These are phyloP conservation scores for Epizoanthus fatuus DNA, from an alignment of 92 coral and sea anemone genomes.

Conservation along the genomic window DNA sequence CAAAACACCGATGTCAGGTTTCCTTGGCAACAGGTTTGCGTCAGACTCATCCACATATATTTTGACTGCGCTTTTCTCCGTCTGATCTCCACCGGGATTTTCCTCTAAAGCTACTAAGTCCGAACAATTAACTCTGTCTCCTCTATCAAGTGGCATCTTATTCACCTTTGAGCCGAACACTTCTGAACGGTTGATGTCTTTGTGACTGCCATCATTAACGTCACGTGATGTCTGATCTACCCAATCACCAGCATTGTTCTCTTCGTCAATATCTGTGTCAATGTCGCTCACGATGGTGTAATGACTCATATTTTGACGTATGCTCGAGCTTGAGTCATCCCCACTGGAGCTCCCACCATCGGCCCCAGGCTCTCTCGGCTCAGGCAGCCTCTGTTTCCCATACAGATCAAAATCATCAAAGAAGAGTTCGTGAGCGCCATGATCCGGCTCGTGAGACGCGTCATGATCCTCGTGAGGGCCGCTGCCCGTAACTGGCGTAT, in stretches of 20 bases:
- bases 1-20: background rate
- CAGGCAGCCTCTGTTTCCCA: constrained; percentile 43
- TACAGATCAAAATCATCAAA: constrained; percentile 80
- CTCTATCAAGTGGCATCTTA: background rate
- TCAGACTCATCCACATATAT: background rate
- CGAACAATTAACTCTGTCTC: background rate
- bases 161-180: background rate
- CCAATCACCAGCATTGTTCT: constrained; percentile 1
- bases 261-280: constrained; percentile 16
- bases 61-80: background rate
- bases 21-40: background rate
- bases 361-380: constrained; percentile 16
- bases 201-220: background rate
- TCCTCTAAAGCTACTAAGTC: background rate
- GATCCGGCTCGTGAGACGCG: too few relatives aligned
- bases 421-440: constrained; percentile 50
- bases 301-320: constrained; percentile 41
- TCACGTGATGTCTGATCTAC: constrained; percentile 1
- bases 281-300: constrained; percentile 33
- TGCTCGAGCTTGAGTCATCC: constrained; percentile 32
- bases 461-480: constrained; percentile 41
- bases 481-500: background rate
- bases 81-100: background rate
- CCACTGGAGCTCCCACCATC: constrained; percentile 23
- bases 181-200: background rate